Percentiles rank a stretch among this genome's conserved stretches.
Evolutionary conservation across 2,888 invertebrate genomes (phyloP).

Genomic region (Elmis aenea): DNA sequence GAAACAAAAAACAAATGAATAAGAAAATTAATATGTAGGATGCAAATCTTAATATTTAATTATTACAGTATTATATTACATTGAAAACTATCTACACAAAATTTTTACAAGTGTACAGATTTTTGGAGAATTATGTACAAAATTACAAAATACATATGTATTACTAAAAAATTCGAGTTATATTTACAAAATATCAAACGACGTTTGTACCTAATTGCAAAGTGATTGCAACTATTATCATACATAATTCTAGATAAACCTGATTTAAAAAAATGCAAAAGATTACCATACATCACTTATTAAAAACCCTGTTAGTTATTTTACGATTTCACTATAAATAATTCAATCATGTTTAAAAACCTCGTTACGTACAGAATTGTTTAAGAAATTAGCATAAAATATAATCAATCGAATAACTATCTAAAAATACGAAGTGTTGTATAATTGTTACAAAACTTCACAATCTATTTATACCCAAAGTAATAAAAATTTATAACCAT

Average conservation of each 20-base stretch:
- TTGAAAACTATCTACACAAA: conserved; percentile 44
- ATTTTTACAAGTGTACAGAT: conserved; percentile 34
- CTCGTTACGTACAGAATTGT: background rate
- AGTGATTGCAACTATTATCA: conserved; percentile 19
- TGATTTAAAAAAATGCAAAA: conserved; percentile 26
- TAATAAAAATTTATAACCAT: too few relatives aligned
- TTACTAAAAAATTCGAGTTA: conserved; percentile 23
- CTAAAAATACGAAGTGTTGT: background rate
- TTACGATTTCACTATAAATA: conserved; percentile 21
- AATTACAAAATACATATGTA: conserved; percentile 35
- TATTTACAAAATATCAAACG: conserved; percentile 28
- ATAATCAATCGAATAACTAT: background rate
- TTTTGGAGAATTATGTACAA: conserved; percentile 33
- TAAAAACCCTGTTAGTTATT: conserved; percentile 31
- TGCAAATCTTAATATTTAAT: conserved; percentile 33
- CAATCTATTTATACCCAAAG: conserved; percentile 17
- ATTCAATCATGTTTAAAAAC: background rate
- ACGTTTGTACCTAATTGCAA: conserved; percentile 21
- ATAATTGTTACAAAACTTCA: conserved; percentile 3
- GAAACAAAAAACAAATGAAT: too few relatives aligned
- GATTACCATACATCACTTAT: conserved; percentile 22
- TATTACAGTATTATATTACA: conserved; percentile 43
- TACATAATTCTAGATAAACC: conserved; percentile 29
- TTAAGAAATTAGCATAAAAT: background rate
- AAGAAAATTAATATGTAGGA: too few relatives aligned